These are phyloP conservation scores for Chionomys nivalis DNA, from an alignment of 2,113 vertebrate genomes.

Conservation along the genomic window DNA sequence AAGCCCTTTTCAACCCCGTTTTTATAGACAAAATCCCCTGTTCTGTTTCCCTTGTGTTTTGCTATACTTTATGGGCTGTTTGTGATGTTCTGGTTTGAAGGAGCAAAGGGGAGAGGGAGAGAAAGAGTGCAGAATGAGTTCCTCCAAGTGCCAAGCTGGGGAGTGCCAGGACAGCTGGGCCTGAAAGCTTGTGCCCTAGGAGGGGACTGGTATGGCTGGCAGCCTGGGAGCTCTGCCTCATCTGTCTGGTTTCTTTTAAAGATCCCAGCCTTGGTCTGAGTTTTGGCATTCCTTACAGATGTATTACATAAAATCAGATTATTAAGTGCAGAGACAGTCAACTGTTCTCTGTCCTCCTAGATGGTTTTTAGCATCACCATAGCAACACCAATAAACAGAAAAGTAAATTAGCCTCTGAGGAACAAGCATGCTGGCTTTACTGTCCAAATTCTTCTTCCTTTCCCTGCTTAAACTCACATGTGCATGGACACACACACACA, in stretches of 20 bases:
- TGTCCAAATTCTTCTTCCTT: not conserved
- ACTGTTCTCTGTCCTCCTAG: slow-evolving; percentile 66
- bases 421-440: not conserved
- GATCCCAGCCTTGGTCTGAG: slow-evolving; percentile 73
- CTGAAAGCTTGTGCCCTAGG: slow-evolving; percentile 29
- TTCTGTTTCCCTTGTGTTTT: slow-evolving; percentile 30
- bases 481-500: not conserved
- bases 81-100: slow-evolving; percentile 31
- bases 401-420: slow-evolving; percentile 68
- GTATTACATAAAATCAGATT: slow-evolving; percentile 80
- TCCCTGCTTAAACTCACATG: not conserved
- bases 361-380: slow-evolving; percentile 47
- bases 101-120: not conserved
- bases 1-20: slow-evolving; percentile 7
- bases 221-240: slow-evolving; percentile 55
- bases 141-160: slow-evolving; percentile 51
- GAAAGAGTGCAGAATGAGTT: slow-evolving; percentile 4
- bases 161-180: slow-evolving; percentile 49
- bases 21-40: slow-evolving; percentile 51
- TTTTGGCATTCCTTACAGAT: slow-evolving; percentile 82
- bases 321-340: slow-evolving; percentile 78
- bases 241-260: slow-evolving; percentile 80
- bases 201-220: slow-evolving; percentile 52
- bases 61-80: slow-evolving; percentile 52
- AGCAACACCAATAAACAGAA: slow-evolving; percentile 66